phyloP scores from a whole-genome alignment of 2,113 vertebrate species.

The Austrofundulus limnaeus region DNA sequence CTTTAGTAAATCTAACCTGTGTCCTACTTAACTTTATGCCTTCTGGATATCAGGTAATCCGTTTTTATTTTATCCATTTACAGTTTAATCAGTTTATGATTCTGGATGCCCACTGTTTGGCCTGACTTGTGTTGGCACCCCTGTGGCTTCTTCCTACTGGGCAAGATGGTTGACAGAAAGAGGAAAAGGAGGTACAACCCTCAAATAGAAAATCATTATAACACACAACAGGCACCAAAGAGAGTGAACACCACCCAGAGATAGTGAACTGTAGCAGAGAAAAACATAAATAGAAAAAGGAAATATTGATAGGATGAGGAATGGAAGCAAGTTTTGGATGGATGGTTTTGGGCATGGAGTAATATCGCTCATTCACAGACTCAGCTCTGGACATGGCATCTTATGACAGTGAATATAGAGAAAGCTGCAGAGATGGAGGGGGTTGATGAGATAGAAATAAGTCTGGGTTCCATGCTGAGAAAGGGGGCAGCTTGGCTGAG shows the following conservation, averaged over 20 bases:
- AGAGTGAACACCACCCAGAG: constrained; percentile 3
- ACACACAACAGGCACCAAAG: constrained; percentile 67
- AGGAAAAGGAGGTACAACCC: constrained; percentile 10
- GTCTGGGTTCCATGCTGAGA: constrained; percentile 35
- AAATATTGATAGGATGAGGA: constrained; percentile 34
- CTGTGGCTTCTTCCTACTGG: constrained; percentile 18
- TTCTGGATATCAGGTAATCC: neutral
- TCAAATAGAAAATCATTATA: constrained; percentile 71
- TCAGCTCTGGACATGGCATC: constrained; percentile 34
- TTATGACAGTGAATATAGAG: constrained; percentile 30
- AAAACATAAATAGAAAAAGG: constrained; percentile 10
- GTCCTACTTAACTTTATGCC: neutral
- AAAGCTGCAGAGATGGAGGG: constrained; percentile 29
- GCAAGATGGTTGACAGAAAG: constrained; percentile 17
- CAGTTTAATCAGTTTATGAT: neutral
- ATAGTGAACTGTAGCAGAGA: constrained; percentile 20
- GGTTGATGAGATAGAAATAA: constrained; percentile 54
- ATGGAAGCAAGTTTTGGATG: constrained; percentile 3
- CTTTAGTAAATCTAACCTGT: too few relatives aligned
- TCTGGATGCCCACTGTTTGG: neutral
- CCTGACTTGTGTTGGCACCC: constrained; percentile 19
- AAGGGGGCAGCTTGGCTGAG: constrained; percentile 32
- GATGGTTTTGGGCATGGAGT: constrained; percentile 20
- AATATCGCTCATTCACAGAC: constrained; percentile 40
- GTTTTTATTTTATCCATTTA: too few relatives aligned